Evolutionary conservation across 1,140 invertebrate genomes (phyloP).

Genomic region (Drosophila pruinosa): DNA sequence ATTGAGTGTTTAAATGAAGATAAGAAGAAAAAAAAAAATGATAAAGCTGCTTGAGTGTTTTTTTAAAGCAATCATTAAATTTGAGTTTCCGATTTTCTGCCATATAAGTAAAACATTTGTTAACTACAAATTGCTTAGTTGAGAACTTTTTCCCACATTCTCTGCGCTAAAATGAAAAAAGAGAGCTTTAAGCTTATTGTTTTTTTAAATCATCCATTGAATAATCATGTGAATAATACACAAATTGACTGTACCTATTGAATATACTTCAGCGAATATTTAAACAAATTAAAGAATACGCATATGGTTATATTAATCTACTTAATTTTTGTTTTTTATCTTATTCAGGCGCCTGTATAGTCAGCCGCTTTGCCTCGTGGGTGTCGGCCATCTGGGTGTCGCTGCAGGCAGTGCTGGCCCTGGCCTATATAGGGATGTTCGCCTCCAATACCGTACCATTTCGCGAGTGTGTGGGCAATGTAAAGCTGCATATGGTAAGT

Average conservation of each 20-base stretch:
- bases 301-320: not conserved
- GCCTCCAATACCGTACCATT: slow-evolving; percentile 72
- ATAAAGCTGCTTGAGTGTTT: not conserved
- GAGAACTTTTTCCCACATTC: not conserved
- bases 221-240: too few relatives aligned
- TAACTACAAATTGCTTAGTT: too few relatives aligned
- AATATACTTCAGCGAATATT: not conserved
- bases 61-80: not conserved
- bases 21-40: not conserved
- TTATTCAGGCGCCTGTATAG: slow-evolving; percentile 72
- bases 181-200: too few relatives aligned
- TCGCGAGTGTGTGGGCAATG: slow-evolving; percentile 70
- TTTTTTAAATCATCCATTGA: too few relatives aligned
- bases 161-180: not conserved
- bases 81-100: not conserved
- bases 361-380: slow-evolving; percentile 81
- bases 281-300: not conserved
- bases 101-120: too few relatives aligned
- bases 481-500: slow-evolving; percentile 64
- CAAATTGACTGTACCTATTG: not conserved
- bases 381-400: slow-evolving; percentile 80
- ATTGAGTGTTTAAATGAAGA: too few relatives aligned
- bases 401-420: slow-evolving; percentile 74
- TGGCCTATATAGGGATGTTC: slow-evolving; percentile 80
- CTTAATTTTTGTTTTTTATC: not conserved